phyloP scores from a whole-genome alignment of 2,797 vertebrate genomes.

The Numenius phaeopus region DNA sequence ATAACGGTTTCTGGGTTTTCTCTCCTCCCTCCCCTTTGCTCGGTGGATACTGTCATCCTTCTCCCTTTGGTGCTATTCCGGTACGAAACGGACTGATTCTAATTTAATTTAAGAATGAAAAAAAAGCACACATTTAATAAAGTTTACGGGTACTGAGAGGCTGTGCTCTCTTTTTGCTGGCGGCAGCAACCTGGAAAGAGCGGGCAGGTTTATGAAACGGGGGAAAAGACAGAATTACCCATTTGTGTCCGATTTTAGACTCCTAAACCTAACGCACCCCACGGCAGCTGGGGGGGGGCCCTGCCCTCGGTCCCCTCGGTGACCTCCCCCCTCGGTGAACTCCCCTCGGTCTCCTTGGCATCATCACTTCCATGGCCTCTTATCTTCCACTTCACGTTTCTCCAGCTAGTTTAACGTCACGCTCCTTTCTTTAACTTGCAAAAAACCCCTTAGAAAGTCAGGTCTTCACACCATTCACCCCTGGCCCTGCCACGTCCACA shows the following conservation, averaged over 20 bases:
- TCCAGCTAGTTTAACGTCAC: background rate
- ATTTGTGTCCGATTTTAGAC: background rate
- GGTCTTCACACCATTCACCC: accelerated
- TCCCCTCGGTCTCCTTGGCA: accelerated
- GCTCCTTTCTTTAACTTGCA: background rate
- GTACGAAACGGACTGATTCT: slow-evolving; percentile 23
- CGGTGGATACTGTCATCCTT: slow-evolving; percentile 47
- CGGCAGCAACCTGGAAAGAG: slow-evolving; percentile 3
- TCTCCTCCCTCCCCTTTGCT: slow-evolving; percentile 11
- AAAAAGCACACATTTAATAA: slow-evolving; percentile 76
- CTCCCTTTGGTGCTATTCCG: slow-evolving; percentile 65
- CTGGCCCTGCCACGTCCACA: background rate
- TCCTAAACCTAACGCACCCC: background rate
- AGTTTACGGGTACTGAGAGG: slow-evolving; percentile 73
- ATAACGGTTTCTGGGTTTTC: slow-evolving; percentile 31
- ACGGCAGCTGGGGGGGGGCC: background rate
- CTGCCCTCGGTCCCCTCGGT: too few relatives aligned
- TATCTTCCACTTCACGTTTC: background rate
- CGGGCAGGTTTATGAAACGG: background rate
- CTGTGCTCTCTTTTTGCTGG: slow-evolving; percentile 65
- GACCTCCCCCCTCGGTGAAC: too few relatives aligned
- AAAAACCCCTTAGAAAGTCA: background rate
- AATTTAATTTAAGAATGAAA: slow-evolving; percentile 68
- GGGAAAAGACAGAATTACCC: background rate
- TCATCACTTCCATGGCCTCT: accelerated